A percentile compares a stretch with the other conserved stretches of the same genome.
Conservation (phyloP, 2,797 vertebrate genomes). For the Acipenser ruthenus region DNA sequence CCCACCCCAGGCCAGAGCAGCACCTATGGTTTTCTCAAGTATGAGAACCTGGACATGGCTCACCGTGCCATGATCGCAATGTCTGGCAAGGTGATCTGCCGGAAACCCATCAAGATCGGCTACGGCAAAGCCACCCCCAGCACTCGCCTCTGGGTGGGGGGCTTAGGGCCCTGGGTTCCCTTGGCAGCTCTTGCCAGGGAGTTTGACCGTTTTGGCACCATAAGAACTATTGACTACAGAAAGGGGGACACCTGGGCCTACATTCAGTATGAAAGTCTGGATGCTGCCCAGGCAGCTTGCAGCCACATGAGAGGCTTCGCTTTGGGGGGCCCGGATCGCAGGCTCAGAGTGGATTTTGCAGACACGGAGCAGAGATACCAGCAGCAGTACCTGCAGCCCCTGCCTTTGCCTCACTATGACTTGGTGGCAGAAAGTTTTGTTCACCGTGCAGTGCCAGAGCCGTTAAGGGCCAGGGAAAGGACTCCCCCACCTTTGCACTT, state of each 20-base stretch:
- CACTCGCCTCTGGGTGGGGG: slow-evolving; percentile 92
- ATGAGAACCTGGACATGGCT: slow-evolving; percentile 97
- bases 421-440: slow-evolving; percentile 83
- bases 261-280: slow-evolving; percentile 96
- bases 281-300: slow-evolving; percentile 92
- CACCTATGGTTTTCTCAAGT: slow-evolving; percentile 95
- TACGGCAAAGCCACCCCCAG: slow-evolving; percentile 96
- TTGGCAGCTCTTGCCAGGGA: slow-evolving; percentile 87
- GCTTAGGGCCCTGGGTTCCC: slow-evolving; percentile 91
- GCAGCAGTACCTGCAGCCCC: slow-evolving; percentile 88
- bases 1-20: slow-evolving; percentile 81
- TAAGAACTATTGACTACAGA: slow-evolving; percentile 92
- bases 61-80: slow-evolving; percentile 92
- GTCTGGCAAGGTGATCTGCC: slow-evolving; percentile 91
- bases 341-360: slow-evolving; percentile 91
- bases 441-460: slow-evolving; percentile 81
- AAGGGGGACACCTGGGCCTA: slow-evolving; percentile 97
- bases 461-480: slow-evolving; percentile 84
- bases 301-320: slow-evolving; percentile 96
- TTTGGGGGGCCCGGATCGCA: slow-evolving; percentile 83
- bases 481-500: slow-evolving; percentile 89
- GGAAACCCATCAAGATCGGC: slow-evolving; percentile 92
- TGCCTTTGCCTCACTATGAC: slow-evolving; percentile 87
- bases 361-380: slow-evolving; percentile 93
- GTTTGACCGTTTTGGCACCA: slow-evolving; percentile 96